Base-by-base conservation (phyloP, 2,797 vertebrate genomes). In the Triplophysa bombifrons region DNA sequence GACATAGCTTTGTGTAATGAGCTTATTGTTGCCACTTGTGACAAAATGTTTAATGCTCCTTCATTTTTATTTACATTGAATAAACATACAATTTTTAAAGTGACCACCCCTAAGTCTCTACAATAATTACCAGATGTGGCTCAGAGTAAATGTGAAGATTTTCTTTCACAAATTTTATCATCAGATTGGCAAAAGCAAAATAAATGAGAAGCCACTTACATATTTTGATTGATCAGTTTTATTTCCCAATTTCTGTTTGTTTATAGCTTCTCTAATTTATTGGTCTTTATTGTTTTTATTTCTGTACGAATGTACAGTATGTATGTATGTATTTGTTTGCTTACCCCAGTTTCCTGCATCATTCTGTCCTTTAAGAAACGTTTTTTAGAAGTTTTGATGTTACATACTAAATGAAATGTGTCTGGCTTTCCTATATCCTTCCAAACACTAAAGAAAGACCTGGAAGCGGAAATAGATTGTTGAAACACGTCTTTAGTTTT, bases 311-410 rank as follows among this genome's bases (percentile, higher is more conserved):
- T 58, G 22, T 46, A 22, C 22, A 22, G 22, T 22, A 22, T 22
- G 22, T 12, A 11, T 10, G 20, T 51, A 20, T 19, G 20, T 13
- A 16, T 51, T 11, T 22, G 22, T 67, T 7, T 71, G 41, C 64
- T 58, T 75, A 74, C 27, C 41, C 20, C 46, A 5, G 20, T 22
- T 58, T 58, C 3, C 50, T 7, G 50, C 51, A 55, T 55, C 10
- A 22, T 58, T 65, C 34, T 66, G 69, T 84, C 74, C 44, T 77
- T 58, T 61, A 56, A 27, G 77, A 76, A 4, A 60, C 16, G 25
- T 27, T 27, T 27, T 27, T n/a, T 22, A 66, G 41, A 44, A 44
- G 50, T 70, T 80, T 82, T 82, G 70, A 80, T 77, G 81, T 67
- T 78, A 38, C 20, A 53, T 71, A 66, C 75, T 84, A 38, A 74